Base-by-base conservation (phyloP, 2,113 vertebrate species). In the Boleophthalmus pectinirostris region DNA sequence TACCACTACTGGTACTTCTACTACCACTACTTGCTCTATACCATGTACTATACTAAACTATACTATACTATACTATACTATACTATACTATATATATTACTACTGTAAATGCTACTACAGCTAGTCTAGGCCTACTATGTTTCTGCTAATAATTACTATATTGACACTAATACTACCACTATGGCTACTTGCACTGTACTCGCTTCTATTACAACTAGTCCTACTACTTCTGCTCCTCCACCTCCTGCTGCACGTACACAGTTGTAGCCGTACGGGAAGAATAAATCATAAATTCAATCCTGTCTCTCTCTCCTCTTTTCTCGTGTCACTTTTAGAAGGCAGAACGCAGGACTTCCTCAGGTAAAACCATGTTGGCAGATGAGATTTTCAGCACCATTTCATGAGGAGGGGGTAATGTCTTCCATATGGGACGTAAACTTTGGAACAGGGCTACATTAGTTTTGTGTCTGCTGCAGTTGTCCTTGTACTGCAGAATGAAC, bases 371-470 rank as follows among this genome's bases (percentile, higher is more conserved):
- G 46, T 78, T 87, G 84, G 84, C 84, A 85, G 82, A 54, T 54
- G 20, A 54, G 9, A 78, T 73, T 83, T 83, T 87, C 77, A 83
- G 80, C 65, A 74, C 67, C 58, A 68, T 84, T 87, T 91, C 72
- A 86, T 68, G 66, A 87, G 25, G 53, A 80, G 23, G 83, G 84
- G 66, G 60, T 81, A 82, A 91, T 88, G 57, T 80, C 69, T 91
- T 92, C 90, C 91, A 88, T 84, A 86, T 91, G 90, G 74, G 20
- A 69, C 23, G 45, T 53, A 53, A 82, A 70, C 85, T 54, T 20
- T 10, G 51, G 88, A 66, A 11, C 0, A 7, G 47, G 53, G 66
- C 29, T 57, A 46, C 68, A n/a, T 53, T 53, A n/a, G 51, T 53
- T 85, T 82, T 65, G 72, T 61, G 57, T 79, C 47, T 66, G 69